Evolutionary conservation across 2,113 vertebrate genomes (phyloP).

Genomic region (Perccottus glenii): DNA sequence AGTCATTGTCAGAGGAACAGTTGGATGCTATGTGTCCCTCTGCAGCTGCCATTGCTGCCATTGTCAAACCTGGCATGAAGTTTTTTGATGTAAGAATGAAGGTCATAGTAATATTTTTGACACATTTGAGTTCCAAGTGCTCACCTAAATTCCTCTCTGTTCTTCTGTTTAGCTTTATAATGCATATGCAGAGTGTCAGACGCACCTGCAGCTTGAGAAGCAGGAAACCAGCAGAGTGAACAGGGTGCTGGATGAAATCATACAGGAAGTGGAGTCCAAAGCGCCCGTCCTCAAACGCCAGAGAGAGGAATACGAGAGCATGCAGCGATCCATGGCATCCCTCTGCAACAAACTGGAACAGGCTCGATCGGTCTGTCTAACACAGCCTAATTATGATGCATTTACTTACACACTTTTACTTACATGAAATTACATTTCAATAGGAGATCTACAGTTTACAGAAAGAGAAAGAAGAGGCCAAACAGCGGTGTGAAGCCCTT

Average conservation of each 20-base stretch:
- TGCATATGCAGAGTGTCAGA: slow-evolving; percentile 91
- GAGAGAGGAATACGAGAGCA: slow-evolving; percentile 91
- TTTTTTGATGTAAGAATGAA: slow-evolving; percentile 86
- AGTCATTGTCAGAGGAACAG: slow-evolving; percentile 90
- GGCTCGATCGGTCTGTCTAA: slow-evolving; percentile 84
- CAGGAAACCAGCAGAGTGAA: slow-evolving; percentile 90
- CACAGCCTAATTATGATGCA: not conserved
- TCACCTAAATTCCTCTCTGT: not conserved
- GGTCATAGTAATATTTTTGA: too few species aligned
- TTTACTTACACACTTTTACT: not conserved
- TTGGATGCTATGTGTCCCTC: slow-evolving; percentile 94
- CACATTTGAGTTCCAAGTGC: not conserved
- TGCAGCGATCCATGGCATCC: slow-evolving; percentile 89
- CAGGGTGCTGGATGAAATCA: slow-evolving; percentile 92
- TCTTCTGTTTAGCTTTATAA: slow-evolving; percentile 86
- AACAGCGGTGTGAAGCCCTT: slow-evolving; percentile 83
- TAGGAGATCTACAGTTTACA: slow-evolving; percentile 93
- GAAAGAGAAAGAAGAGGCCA: slow-evolving; percentile 88
- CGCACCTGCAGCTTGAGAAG: slow-evolving; percentile 89
- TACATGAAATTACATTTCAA: slow-evolving; percentile 4
- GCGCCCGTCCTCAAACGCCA: slow-evolving; percentile 91
- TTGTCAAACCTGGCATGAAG: slow-evolving; percentile 97
- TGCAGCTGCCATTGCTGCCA: slow-evolving; percentile 92
- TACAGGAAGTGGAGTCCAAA: slow-evolving; percentile 94
- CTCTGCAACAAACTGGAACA: slow-evolving; percentile 93